Evolutionary conservation across 1,140 invertebrate genomes (phyloP).

Genomic region (Drosophila leontia): DNA sequence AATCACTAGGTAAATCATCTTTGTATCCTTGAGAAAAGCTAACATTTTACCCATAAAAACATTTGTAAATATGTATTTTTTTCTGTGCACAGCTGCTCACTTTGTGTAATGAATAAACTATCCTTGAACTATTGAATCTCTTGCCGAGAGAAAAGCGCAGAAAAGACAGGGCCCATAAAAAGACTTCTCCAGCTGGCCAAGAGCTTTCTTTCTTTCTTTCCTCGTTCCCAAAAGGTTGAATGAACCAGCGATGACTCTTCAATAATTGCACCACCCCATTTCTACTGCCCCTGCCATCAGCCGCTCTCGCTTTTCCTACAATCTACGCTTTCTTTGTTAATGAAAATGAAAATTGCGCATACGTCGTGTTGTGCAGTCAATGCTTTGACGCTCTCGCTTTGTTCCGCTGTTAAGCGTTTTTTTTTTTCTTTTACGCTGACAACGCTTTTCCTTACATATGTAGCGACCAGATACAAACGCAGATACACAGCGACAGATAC

Average conservation of each 20-base stretch:
- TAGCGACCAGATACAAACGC: constrained; percentile 20
- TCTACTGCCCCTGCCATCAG: not conserved
- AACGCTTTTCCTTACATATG: constrained; percentile 35
- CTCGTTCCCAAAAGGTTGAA: constrained; percentile 45
- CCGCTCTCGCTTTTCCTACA: constrained; percentile 7
- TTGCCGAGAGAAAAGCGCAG: not conserved
- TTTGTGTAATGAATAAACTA: constrained; percentile 38
- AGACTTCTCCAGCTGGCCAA: constrained; percentile 27
- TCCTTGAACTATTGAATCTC: constrained; percentile 44
- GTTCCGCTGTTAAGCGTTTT: constrained; percentile 51
- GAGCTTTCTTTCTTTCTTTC: constrained; percentile 25
- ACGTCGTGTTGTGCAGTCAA: constrained; percentile 60
- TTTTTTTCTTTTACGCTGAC: constrained; percentile 57
- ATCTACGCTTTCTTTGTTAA: constrained; percentile 52
- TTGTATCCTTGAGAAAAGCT: not conserved
- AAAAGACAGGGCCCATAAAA: constrained; percentile 18
- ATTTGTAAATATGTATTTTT: not conserved
- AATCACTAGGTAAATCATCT: too few relatives aligned
- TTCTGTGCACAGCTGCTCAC: constrained; percentile 21
- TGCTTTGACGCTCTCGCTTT: constrained; percentile 53
- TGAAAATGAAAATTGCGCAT: constrained; percentile 79
- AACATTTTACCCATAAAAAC: not conserved
- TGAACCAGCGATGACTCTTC: constrained; percentile 67
- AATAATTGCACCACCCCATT: constrained; percentile 57
- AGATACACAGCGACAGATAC: constrained; percentile 33